Base-by-base conservation (phyloP, 2,113 vertebrate genomes). In the Tyrannus savana region DNA sequence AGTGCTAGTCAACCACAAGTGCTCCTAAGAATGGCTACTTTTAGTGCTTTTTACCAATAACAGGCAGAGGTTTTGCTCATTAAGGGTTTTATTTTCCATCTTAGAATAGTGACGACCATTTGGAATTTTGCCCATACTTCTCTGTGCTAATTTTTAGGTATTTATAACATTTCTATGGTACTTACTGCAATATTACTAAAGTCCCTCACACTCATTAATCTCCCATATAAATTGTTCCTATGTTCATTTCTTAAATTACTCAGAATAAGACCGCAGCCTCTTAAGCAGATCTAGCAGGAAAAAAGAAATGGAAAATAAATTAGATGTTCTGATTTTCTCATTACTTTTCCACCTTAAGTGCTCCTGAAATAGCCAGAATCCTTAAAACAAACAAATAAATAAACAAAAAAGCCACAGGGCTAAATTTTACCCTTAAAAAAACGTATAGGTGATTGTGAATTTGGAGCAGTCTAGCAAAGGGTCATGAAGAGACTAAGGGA, bases 1-100 rank as follows among this genome's bases (percentile, higher is more conserved):
- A 92, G 68, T 72, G 68, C 93, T 90, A 97, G 86, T 94, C 81
- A 96, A 96, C 91, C 92, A 96, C 93, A 94, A 93, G 89, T 93
- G 97, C 37, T 96, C 93, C 92, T 91, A 86, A 91, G 89, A 95
- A 97, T 88, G 92, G 62, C 85, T 96, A 89, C 96, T 96, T 96
- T 97, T 97, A 97, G 92, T 88, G 87, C 95, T 93, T 95, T 52
- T 96, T 84, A 93, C 95, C 93, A 95, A 95, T 68, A 97, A 96
- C 90, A 95, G 91, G 93, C 86, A 90, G 93, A 93, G 93, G 96
- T 89, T 97, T 97, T 95, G 89, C 90, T 71, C 95, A 96, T 96
- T 97, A 97, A 93, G 59, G 83, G 44, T 78, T 95, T 94, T 97
- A 91, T 95, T 92, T 92, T 97, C 79, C 72, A 81, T 89, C 63